Evolutionary conservation across 2,797 vertebrate species (phyloP), one percentile per base, ranked within the genome.

Genomic region (Caiman crocodilus): DNA sequence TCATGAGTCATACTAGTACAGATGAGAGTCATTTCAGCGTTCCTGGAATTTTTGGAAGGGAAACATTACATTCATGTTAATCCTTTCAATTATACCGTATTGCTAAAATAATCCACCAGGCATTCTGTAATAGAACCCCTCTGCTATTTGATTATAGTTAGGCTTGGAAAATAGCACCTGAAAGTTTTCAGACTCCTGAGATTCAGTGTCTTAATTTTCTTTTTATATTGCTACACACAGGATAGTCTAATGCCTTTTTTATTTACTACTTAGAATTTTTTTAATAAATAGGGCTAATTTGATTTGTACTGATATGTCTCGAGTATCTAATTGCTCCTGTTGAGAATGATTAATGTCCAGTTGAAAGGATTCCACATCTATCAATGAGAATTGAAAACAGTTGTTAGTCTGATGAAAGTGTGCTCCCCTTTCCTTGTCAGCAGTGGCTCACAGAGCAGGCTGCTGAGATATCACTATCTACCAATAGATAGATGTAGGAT

Each of bases 41-140:
- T 98, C 97, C 96, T 98, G 80, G 91, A 97, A 97, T 98, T 97
- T 97, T 97, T 98, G 97, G 95, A 97, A 97, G 96, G 95, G 95
- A 97, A 97, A 95, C 90, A 89, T 94, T 85, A 71, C 93, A 93
- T 97, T 97, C 94, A 92, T 8, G 81, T 85, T 97, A 98, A 97
- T 97, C 97, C 95, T 92, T 96, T 95, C 96, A 97, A 96, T 97
- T 97, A 97, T 84, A 97, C 93, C 94, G 97, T 93, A 88, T 95
- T 94, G 96, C 96, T 96, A 97, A 95, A 95, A 88, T 95, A 95
- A 96, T 94, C 96, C 80, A 16, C 59, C 5, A 84, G 83, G 92
- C 87, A 90, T 91, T 96, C 69, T 83, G 82, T 89, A 83, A 79
- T 50, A 83, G 90, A 78, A 59, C 84, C 67, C 85, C 91, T 94